Evolutionary conservation across 2,888 invertebrate species (phyloP), one percentile per base, ranked within the genome.

Genomic region (Drosophila suboccidentalis): DNA sequence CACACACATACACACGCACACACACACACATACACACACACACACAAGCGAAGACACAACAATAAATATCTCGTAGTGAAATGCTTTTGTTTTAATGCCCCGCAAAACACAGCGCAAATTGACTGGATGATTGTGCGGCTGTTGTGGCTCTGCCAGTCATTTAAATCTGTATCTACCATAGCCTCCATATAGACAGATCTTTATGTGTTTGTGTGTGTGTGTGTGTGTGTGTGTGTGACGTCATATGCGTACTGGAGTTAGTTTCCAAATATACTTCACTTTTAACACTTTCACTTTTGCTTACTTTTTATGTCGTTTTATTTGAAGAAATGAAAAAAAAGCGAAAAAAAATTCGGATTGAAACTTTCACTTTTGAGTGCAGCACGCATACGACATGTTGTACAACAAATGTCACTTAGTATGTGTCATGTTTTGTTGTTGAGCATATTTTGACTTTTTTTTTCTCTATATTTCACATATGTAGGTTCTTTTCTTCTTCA

Each of bases 21-120:
- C 36, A 36, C 22, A 38, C 11, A 15, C 13, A 61, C 26, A 55
- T 9, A 50, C 11, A 32, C 38, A n/a, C n/a, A 13, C 10, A 15
- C 29, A 29, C 3, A 43, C 32, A 19, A 43, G 6, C 26, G 44
- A 36, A 46, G 46, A 75, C 68, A 74, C 72, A 75, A 86, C 75
- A 86, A 82, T 78, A 84, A 88, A 86, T 86, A 78, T 78, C 66
- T 80, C 67, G 81, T 83, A 86, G 84, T 80, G 84, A 89, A 84
- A 84, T 83, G 89, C 83, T 84, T 84, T 88, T 84, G 84, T 84
- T 88, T 88, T 88, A 84, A 84, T 84, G 87, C 89, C 89, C 76
- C 84, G 89, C 84, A 89, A 87, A 84, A 89, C 84, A 84, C 87
- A 84, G 73, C 89, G 89, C 81, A 84, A 84, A 84, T 84, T 80